Evolutionary conservation across 2,797 vertebrate species (phyloP).

Genomic region (Smutsia gigantea): DNA sequence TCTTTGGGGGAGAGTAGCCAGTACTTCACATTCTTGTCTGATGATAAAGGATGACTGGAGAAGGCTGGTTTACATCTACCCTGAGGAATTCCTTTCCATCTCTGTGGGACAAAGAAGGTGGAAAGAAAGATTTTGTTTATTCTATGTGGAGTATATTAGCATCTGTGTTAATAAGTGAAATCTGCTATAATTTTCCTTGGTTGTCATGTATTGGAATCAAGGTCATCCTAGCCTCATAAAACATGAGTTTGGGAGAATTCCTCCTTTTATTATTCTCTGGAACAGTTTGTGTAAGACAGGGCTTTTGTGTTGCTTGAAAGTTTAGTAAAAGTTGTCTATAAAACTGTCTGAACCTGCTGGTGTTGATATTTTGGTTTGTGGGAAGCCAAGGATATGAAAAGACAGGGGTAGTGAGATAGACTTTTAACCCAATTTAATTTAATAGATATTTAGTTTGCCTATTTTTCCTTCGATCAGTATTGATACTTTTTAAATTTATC

Average conservation of each 20-base stretch:
- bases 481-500: neutral
- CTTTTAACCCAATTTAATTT: neutral
- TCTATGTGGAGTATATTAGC: neutral
- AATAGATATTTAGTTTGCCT: neutral
- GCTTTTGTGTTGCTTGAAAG: conserved; percentile 66
- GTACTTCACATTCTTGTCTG: neutral
- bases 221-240: conserved; percentile 58
- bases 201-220: conserved; percentile 19
- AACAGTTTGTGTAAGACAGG: conserved; percentile 67
- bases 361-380: conserved; percentile 34
- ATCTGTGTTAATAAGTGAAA: conserved; percentile 38
- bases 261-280: conserved; percentile 65
- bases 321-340: conserved; percentile 67
- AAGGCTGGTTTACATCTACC: neutral
- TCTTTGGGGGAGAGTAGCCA: neutral
- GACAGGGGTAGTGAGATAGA: neutral
- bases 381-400: neutral
- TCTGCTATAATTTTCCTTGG: conserved; percentile 5
- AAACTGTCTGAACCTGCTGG: conserved; percentile 29
- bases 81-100: neutral
- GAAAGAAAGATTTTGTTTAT: neutral
- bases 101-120: neutral
- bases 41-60: neutral
- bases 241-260: conserved; percentile 40
- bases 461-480: neutral